Evolutionary conservation across 2,113 vertebrate species (phyloP).

Genomic region (Tyto alba): DNA sequence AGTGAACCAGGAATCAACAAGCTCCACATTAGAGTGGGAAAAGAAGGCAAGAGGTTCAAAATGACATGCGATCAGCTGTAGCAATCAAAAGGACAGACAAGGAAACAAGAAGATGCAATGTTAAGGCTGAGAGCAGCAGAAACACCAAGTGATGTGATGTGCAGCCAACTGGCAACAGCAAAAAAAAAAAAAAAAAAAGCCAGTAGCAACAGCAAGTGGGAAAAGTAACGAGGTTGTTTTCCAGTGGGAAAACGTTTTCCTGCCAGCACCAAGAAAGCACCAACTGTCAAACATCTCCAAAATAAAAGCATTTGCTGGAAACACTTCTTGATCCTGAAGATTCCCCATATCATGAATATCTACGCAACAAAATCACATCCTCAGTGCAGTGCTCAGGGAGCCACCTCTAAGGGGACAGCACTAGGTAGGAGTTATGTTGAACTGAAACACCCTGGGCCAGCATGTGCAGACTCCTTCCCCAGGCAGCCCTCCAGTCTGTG

Average conservation of each 20-base stretch:
- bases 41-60: neutral
- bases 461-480: rapidly evolving
- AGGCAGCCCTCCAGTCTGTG: neutral
- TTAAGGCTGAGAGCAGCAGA: neutral
- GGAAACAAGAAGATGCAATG: neutral
- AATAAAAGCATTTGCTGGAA: neutral
- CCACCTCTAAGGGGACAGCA: neutral
- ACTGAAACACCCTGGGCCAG: neutral
- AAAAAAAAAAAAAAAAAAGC: neutral
- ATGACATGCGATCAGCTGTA: neutral
- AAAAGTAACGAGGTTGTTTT: neutral
- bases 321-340: neutral
- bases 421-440: neutral
- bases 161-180: neutral
- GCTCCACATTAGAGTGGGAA: neutral
- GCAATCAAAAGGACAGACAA: neutral
- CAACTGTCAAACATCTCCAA: neutral
- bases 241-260: neutral
- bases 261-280: neutral
- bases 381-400: neutral
- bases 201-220: neutral
- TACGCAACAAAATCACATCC: neutral
- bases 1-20: neutral
- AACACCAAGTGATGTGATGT: neutral
- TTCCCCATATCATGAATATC: neutral